Base-by-base conservation (phyloP, 2,797 vertebrate genomes). In the Myoxocephalus aenaeus region DNA sequence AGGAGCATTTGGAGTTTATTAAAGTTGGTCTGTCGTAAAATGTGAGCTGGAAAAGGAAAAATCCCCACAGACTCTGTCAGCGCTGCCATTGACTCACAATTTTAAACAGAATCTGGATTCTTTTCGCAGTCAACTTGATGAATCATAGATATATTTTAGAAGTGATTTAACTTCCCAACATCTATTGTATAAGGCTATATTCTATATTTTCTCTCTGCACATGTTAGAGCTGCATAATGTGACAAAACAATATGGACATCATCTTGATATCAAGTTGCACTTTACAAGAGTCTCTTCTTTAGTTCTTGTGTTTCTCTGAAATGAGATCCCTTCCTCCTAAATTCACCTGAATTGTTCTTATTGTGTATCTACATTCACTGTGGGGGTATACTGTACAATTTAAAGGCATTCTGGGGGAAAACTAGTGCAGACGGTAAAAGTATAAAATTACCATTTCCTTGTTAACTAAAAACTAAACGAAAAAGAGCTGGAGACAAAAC, bases 1-100 rank as follows among this genome's bases (percentile, higher is more conserved):
- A 17, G 22, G 61, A 54, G 9, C 90, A 89, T 65, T 71, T 86
- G 86, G 88, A 79, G 58, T 83, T 79, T 29, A 85, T 92, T 85
- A 86, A 66, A 84, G 71, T 20, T 15, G 75, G 22, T 42, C 58
- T 18, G 50, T 71, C 12, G 15, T 80, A 65, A 82, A 80, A 75
- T 65, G 78, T 69, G 56, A 54, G 61, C 50, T 42, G 78, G 71
- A 73, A 29, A 32, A 46, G 48, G 81, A 64, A 80, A 90, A 92
- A 51, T 87, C 77, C 81, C 86, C 40, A 1, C 67, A 20, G 20
- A 57, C 17, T 38, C 14, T 15, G 54, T 42, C 69, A 44, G 20
- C 63, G 18, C 27, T 14, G 34, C 10, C 3, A n/a, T 25, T 89
- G 86, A 89, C 70, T 90, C 85, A 89, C 46, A 70, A 0, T 34